phyloP scores from a whole-genome alignment of 1,140 invertebrate genomes.

The Macrobrachium nipponense region DNA sequence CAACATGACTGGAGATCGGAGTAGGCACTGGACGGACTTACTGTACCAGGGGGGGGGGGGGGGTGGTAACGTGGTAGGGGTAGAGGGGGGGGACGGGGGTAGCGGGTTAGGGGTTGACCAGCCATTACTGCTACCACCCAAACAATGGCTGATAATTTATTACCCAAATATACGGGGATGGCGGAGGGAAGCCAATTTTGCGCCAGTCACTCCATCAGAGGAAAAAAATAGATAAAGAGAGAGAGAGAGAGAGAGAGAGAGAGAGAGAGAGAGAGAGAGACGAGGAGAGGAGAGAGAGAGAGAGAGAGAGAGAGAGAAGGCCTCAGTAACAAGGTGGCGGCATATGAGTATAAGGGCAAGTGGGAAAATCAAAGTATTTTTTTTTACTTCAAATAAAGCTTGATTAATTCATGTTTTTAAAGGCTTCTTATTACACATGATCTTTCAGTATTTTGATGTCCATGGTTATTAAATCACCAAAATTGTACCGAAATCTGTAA shows the following conservation, averaged over 20 bases:
- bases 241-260: neutral
- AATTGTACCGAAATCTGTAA: too few species aligned
- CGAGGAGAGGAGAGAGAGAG: neutral
- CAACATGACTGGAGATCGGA: neutral
- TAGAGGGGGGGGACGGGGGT: neutral
- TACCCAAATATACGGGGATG: conserved; percentile 51
- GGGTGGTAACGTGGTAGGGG: neutral
- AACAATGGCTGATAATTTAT: conserved; percentile 49
- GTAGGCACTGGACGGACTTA: neutral
- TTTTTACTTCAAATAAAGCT: too few species aligned
- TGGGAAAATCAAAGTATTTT: neutral
- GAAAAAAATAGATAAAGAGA: neutral
- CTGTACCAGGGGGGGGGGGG: neutral
- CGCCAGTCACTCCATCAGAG: conserved; percentile 40
- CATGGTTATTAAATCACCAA: too few species aligned
- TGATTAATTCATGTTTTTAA: too few species aligned
- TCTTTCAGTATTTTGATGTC: too few species aligned
- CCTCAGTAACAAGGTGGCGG: neutral
- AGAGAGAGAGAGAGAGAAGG: neutral
- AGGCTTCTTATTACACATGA: too few species aligned
- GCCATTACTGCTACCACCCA: neutral
- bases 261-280: neutral
- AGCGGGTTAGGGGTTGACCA: neutral
- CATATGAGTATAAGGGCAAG: neutral
- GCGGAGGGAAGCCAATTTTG: conserved; percentile 55